These are phyloP conservation scores for Nomada ferruginata DNA, from an alignment of 2,888 invertebrate genomes.

Conservation along the genomic window DNA sequence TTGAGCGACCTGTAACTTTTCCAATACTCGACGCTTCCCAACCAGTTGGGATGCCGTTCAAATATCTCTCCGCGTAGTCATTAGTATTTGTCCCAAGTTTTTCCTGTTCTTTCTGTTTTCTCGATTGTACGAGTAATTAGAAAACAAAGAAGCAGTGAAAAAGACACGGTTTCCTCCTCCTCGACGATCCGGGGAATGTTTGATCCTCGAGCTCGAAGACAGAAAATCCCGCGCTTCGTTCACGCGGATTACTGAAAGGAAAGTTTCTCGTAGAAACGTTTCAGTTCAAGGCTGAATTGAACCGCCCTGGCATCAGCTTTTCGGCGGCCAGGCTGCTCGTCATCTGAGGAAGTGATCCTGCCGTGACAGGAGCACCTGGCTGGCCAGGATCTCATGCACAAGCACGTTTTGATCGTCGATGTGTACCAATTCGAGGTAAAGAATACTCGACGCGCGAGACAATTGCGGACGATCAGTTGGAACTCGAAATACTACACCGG, in stretches of 20 bases:
- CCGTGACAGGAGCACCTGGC: conserved; percentile 68
- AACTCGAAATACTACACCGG: conserved; percentile 55
- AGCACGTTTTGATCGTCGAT: conserved; percentile 30
- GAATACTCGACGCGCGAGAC: conserved; percentile 37
- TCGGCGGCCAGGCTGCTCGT: conserved; percentile 79
- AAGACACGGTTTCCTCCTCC: not conserved
- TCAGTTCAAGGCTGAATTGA: conserved; percentile 65
- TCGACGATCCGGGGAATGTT: no score
- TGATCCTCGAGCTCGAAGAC: not conserved
- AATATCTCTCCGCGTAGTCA: not conserved
- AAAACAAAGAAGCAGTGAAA: not conserved
- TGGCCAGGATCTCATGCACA: conserved; percentile 55
- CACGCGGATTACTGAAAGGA: conserved; percentile 1
- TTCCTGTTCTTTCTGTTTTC: not conserved
- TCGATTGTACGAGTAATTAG: not conserved
- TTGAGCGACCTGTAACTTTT: not conserved
- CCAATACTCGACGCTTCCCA: not conserved
- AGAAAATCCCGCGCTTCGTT: not conserved
- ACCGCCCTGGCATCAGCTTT: conserved; percentile 78
- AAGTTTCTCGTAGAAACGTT: conserved; percentile 18
- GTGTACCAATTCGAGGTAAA: conserved; percentile 37
- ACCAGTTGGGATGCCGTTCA: not conserved
- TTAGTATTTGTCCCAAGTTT: not conserved
- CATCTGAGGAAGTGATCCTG: conserved; percentile 79
- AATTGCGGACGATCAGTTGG: conserved; percentile 49